Conservation (phyloP, 2,797 vertebrate genomes). For the Menidia menidia region DNA sequence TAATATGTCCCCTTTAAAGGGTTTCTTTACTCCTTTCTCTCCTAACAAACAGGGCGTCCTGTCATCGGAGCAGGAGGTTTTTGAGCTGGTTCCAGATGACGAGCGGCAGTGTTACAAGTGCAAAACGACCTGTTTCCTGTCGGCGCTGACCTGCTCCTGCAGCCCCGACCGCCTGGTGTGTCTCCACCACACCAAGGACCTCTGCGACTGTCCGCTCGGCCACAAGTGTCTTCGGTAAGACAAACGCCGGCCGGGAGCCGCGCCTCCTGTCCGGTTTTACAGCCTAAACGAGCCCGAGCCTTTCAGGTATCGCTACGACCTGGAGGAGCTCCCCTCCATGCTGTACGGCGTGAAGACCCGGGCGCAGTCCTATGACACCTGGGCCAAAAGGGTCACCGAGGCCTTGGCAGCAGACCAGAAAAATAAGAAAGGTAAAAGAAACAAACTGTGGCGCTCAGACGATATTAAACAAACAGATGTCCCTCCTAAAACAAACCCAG, state of each 20-base stretch:
- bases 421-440: conserved; percentile 96
- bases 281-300: not conserved
- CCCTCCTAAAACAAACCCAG: too few relatives aligned
- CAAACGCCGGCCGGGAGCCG: fast-evolving
- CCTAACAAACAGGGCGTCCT: conserved; percentile 87
- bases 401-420: conserved; percentile 92
- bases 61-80: conserved; percentile 95
- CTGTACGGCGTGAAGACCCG: conserved; percentile 94
- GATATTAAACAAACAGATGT: too few relatives aligned
- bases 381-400: conserved; percentile 94
- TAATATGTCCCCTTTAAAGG: too few relatives aligned
- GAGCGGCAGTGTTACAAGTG: conserved; percentile 96
- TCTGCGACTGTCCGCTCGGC: conserved; percentile 91
- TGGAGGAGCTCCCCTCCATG: conserved; percentile 95
- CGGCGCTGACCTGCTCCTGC: conserved; percentile 94
- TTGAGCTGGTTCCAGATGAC: conserved; percentile 96
- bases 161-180: conserved; percentile 93
- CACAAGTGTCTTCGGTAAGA: conserved; percentile 94
- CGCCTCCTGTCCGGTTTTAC: not conserved
- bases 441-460: too few relatives aligned
- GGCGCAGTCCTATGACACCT: conserved; percentile 97
- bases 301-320: conserved; percentile 92
- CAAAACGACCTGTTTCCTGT: conserved; percentile 97
- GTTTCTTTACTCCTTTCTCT: too few relatives aligned
- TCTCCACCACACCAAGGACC: conserved; percentile 88